Base-by-base conservation (phyloP, 1,140 invertebrate species). In the Harpegnathos saltator region DNA sequence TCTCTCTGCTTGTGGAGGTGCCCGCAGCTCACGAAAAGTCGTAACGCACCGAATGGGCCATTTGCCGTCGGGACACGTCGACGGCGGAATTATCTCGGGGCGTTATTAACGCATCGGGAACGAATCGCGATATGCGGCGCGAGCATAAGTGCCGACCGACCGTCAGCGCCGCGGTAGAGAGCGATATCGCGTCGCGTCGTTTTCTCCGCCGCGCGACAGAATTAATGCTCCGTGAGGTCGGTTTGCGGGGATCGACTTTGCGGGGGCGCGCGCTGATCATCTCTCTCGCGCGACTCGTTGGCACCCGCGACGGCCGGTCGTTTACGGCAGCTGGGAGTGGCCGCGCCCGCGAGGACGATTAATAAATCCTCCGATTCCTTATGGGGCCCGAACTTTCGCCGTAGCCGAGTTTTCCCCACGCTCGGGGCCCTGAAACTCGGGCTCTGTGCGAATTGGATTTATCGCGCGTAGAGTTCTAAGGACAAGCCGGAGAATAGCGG, bases 81-180 rank as follows among this genome's bases (percentile, higher is more conserved):
- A 12, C 24, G 48, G 19, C 48, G 29, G 33, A 69, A 86, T 87
- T 83, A 86, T 86, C 58, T 58, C 50, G 38, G 5, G 48, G 7
- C 11, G 44, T 75, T 86, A 72, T 83, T 86, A 83, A 86, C 78
- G 50, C 69, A 52, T 59, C 24, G 4, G 17, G 17, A 11, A 38
- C n/a, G 56, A 84, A 65, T 66, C 38, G 24, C 33, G 66, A 73
- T 61, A 44, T 44, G 19, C n/a, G 15, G 48, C 44, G 59, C 17
- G 48, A 11, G 4, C 52, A n/a, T 54, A 56, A 82, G 50, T 22
- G 59, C 63, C 68, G 50, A 33, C n/a, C 19, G n/a, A n/a, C n/a
- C n/a, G n/a, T n/a, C n/a, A n/a, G 29, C 24, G 12, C 52, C 14
- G 50, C 33, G 56, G 14, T n/a, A n/a, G 24, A 48, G 62, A 59